These are phyloP conservation scores for Lontra canadensis DNA, from an alignment of 2,113 vertebrate genomes.

Conservation along the genomic window DNA sequence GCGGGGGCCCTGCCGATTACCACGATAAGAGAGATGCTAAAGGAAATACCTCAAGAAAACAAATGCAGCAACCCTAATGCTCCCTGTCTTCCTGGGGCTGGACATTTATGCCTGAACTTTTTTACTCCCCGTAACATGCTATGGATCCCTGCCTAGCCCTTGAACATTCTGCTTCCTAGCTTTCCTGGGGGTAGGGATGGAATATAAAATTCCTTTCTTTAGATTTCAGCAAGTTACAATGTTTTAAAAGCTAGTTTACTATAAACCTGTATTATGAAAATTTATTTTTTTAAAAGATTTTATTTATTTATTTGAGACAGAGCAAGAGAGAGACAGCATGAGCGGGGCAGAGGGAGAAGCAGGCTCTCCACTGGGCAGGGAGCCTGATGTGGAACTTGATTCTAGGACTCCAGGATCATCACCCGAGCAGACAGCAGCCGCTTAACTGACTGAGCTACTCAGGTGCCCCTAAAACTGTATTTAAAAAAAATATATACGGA, in stretches of 20 bases:
- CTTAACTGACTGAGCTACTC: too few relatives aligned
- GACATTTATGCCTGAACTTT: neutral
- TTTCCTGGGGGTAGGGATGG: neutral
- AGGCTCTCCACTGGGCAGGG: too few relatives aligned
- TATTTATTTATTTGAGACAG: too few relatives aligned
- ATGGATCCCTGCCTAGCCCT: neutral
- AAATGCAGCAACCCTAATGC: neutral
- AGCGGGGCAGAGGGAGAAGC: too few relatives aligned
- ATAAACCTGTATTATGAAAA: neutral
- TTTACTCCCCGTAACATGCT: neutral
- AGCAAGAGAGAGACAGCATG: too few relatives aligned
- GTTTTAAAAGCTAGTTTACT: constrained; percentile 19
- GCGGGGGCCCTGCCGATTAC: neutral
- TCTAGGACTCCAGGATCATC: too few relatives aligned
- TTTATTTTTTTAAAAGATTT: too few relatives aligned
- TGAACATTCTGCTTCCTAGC: neutral
- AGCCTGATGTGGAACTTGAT: too few relatives aligned
- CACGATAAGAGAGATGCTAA: neutral
- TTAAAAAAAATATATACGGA: neutral
- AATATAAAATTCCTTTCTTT: constrained; percentile 32
- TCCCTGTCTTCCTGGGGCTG: neutral
- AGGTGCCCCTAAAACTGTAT: neutral
- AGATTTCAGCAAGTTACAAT: neutral
- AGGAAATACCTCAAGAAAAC: neutral
- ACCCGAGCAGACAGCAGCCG: too few relatives aligned